These are phyloP conservation scores for Ectropis grisescens DNA, from an alignment of 1,140 invertebrate genomes.

Conservation along the genomic window DNA sequence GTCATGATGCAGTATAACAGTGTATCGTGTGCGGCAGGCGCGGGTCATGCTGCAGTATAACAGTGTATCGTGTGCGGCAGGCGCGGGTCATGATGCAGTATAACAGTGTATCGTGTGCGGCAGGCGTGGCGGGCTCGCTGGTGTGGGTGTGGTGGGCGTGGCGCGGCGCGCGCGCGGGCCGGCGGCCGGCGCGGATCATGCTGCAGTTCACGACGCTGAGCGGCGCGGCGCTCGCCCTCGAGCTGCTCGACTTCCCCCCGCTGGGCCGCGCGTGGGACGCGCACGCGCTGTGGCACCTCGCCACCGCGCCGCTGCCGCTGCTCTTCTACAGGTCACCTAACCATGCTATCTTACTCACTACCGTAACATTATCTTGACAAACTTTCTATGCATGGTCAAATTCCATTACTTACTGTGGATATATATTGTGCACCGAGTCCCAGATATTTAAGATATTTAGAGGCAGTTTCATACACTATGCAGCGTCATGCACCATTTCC, in stretches of 20 bases:
- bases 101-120: no score
- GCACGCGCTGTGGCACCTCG: slow-evolving; percentile 96
- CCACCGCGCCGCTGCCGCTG: slow-evolving; percentile 85
- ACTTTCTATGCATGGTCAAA: not conserved
- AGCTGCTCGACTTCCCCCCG: slow-evolving; percentile 96
- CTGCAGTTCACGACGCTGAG: slow-evolving; percentile 77
- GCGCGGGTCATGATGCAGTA: no score
- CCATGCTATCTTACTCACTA: not conserved
- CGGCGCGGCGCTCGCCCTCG: slow-evolving; percentile 80
- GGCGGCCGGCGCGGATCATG: slow-evolving; percentile 81
- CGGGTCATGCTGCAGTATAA: no score
- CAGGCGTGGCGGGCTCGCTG: slow-evolving; percentile 78
- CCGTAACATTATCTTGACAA: not conserved
- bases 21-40: no score
- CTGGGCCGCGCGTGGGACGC: slow-evolving; percentile 89
- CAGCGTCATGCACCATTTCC: not conserved
- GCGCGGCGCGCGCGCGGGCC: slow-evolving; percentile 67
- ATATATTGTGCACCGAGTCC: not conserved
- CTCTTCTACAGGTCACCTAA: slow-evolving; percentile 84
- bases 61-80: no score
- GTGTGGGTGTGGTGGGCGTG: slow-evolving; percentile 85
- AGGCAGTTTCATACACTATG: not conserved
- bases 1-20: no score
- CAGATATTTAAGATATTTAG: not conserved
- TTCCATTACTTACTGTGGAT: not conserved